Evolutionary conservation across 2,113 vertebrate genomes (phyloP).

Genomic region (Osmerus mordax): DNA sequence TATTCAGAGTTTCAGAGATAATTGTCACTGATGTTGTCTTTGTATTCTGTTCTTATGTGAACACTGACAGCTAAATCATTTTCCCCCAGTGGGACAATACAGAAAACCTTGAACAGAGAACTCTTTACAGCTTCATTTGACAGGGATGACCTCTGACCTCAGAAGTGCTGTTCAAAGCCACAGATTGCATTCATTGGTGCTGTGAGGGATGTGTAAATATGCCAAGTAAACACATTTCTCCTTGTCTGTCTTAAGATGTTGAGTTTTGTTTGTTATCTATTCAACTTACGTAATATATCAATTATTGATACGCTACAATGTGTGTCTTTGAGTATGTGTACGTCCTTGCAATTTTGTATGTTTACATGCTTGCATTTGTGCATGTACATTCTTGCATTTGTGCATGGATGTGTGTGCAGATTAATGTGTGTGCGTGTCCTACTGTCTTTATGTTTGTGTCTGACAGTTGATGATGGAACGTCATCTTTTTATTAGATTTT

Average conservation of each 20-base stretch:
- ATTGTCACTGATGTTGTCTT: too few relatives aligned
- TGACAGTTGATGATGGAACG: conserved; percentile 10
- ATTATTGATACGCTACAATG: too few relatives aligned
- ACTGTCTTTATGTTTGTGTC: background rate
- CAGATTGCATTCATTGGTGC: conserved; percentile 40
- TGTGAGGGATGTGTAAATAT: conserved; percentile 18
- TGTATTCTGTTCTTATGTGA: too few relatives aligned
- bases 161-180: conserved; percentile 46
- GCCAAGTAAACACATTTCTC: conserved; percentile 35
- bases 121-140: conserved; percentile 53
- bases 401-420: conserved; percentile 5
- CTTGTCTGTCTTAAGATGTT: conserved; percentile 16
- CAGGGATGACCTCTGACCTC: conserved; percentile 53
- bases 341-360: background rate
- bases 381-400: background rate
- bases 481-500: conserved; percentile 21
- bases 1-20: too few relatives aligned
- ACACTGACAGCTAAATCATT: too few relatives aligned
- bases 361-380: conserved; percentile 11
- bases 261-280: conserved; percentile 18
- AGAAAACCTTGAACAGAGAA: background rate
- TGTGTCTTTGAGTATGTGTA: too few relatives aligned
- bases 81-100: too few relatives aligned
- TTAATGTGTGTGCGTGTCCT: background rate
- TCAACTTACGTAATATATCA: background rate